Conservation (phyloP, 1,140 invertebrate genomes). For the Glossosoma conforme region DNA sequence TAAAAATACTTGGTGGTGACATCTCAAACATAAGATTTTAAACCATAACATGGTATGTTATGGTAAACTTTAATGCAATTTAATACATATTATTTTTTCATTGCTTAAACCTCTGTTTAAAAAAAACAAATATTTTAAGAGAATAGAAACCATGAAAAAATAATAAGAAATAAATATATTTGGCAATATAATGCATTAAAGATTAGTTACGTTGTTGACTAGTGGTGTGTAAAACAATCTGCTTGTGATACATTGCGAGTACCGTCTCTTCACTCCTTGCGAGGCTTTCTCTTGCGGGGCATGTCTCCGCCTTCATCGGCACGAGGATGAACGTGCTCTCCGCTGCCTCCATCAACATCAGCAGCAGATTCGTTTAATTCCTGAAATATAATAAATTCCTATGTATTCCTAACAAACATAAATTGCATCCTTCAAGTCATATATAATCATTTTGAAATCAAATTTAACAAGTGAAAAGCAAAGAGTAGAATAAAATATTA, state of each 20-base stretch:
- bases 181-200: not conserved
- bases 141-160: no score
- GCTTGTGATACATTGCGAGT: no score
- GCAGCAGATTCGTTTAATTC: not conserved
- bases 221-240: not conserved
- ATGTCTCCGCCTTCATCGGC: slow-evolving; percentile 44
- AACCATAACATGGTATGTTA: not conserved
- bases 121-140: no score
- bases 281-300: slow-evolving; percentile 50
- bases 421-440: no score
- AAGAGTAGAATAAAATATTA: not conserved
- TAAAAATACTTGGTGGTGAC: not conserved
- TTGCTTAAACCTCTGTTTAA: not conserved
- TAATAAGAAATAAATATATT: no score
- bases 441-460: not conserved
- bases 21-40: not conserved
- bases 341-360: no score
- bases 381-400: slow-evolving; percentile 8
- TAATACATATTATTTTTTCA: not conserved
- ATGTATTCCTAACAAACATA: slow-evolving; percentile 6
- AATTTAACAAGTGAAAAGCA: not conserved
- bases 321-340: slow-evolving; percentile 29
- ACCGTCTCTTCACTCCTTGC: slow-evolving; percentile 47
- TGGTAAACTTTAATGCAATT: not conserved
- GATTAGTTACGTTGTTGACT: slow-evolving; percentile 9